Conservation (phyloP, 2,113 vertebrate genomes). For the Phyllostomus discolor region DNA sequence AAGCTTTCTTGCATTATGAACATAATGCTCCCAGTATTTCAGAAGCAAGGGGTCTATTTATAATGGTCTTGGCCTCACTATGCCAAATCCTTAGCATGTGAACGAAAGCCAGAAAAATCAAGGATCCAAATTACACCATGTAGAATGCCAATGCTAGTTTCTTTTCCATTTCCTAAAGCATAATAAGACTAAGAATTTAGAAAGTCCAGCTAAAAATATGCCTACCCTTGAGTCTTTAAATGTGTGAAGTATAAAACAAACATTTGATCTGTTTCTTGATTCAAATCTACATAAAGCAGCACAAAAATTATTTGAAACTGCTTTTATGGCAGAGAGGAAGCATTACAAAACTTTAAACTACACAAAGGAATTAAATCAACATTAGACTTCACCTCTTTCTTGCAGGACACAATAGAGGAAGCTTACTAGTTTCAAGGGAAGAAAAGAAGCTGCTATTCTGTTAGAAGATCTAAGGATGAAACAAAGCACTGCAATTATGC, state of each 20-base stretch:
- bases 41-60: slow-evolving; percentile 57
- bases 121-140: slow-evolving; percentile 50
- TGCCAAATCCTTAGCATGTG: slow-evolving; percentile 29
- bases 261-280: slow-evolving; percentile 45
- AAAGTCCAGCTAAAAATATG: slow-evolving; percentile 12
- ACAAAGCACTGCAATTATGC: slow-evolving; percentile 76
- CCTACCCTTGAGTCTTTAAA: not conserved
- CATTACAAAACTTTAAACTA: not conserved
- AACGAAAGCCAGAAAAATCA: slow-evolving; percentile 54
- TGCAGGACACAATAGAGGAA: slow-evolving; percentile 71
- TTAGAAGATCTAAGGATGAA: slow-evolving; percentile 76
- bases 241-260: not conserved
- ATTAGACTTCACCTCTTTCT: slow-evolving; percentile 61
- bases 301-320: slow-evolving; percentile 37
- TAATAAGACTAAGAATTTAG: not conserved
- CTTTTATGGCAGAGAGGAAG: slow-evolving; percentile 54
- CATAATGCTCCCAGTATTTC: slow-evolving; percentile 62
- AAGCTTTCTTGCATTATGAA: slow-evolving; percentile 37
- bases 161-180: slow-evolving; percentile 22
- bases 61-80: slow-evolving; percentile 29
- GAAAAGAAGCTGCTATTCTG: slow-evolving; percentile 71
- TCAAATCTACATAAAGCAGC: slow-evolving; percentile 58
- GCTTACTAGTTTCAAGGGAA: slow-evolving; percentile 74
- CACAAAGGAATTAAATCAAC: slow-evolving; percentile 68
- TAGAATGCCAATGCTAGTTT: slow-evolving; percentile 39